Base-by-base conservation (phyloP, 2,797 vertebrate species). In the Alosa sapidissima region DNA sequence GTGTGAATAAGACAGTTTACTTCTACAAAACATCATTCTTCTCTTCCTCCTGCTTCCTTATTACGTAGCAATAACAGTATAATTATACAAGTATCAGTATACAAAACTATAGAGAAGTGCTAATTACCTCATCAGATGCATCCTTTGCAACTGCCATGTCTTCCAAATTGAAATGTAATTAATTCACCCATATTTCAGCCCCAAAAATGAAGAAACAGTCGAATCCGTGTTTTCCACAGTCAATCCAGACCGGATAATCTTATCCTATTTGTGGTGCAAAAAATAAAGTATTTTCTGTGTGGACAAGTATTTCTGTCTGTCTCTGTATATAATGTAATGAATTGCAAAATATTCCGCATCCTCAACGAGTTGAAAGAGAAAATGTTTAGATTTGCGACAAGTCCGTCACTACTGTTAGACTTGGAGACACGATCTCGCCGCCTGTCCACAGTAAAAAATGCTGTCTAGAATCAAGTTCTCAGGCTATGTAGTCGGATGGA, bases 311-410 rank as follows among this genome's bases (percentile, higher is more conserved):
- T 14, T 78, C 36, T 78, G 72, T 78, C 21, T 78, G 9, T 45
- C 72, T 47, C 36, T 19, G 6, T 47, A 78, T 45, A 9, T 6
- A 78, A 78, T 78, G 6, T 19, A 21, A 45, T 45, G 19, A 16
- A 78, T 45, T 47, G 5, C 72, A 19, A 78, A 78, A 78, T 78
- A 47, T 19, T 78, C 72, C 72, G 45, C 72, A 78, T 78, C 45
- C 41, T 78, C 72, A 21, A 62, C n/a, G 58, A 45, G 72, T 47
- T 45, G 16, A 78, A 47, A 78, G 72, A 19, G 72, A 78, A 47
- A 7, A 21, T 21, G 19, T 16, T 45, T 41, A 75, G 36, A 45
- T 75, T 75, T 75, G 33, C 36, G 65, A 16, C 28, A n/a, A 78
- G 36, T 45, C 72, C 16, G 72, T 47, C 36, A 19, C 41, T 45